These are phyloP conservation scores for Rotaria socialis DNA, from an alignment of 2,888 invertebrate species.

Conservation along the genomic window DNA sequence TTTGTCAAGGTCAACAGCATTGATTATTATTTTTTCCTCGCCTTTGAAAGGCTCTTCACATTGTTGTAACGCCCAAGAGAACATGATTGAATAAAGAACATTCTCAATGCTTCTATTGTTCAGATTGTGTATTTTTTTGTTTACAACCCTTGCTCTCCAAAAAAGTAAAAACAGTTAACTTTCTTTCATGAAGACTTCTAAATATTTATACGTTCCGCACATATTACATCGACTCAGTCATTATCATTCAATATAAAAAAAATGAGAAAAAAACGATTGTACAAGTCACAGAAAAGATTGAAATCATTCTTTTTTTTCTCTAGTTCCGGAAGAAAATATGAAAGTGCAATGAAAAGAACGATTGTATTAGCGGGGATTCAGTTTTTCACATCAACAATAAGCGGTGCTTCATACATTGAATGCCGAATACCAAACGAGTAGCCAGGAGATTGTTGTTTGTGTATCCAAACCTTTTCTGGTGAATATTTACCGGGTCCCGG, in stretches of 20 bases:
- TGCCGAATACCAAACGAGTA: conserved; percentile 61
- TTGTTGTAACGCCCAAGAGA: not conserved
- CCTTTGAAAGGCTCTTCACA: not conserved
- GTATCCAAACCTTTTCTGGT: conserved; percentile 75
- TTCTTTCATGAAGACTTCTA: not conserved
- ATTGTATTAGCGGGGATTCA: conserved; percentile 40
- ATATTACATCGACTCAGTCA: not conserved
- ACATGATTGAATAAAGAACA: not conserved
- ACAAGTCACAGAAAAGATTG: not conserved
- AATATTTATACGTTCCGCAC: not conserved
- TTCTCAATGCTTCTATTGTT: not conserved
- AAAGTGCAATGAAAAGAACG: not conserved
- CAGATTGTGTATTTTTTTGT: not conserved
- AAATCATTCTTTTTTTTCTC: not conserved
- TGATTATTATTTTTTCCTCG: not conserved
- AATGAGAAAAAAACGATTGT: not conserved
- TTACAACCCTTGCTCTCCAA: not conserved
- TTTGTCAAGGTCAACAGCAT: not conserved
- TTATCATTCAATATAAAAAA: not conserved
- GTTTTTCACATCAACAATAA: conserved; percentile 52
- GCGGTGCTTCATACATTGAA: conserved; percentile 56
- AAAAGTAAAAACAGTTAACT: not conserved
- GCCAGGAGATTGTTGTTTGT: conserved; percentile 51
- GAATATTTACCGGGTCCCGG: conserved; percentile 88
- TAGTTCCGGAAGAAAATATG: not conserved